Conservation (phyloP, 2,113 vertebrate genomes). For the Turdus rufiventris region DNA sequence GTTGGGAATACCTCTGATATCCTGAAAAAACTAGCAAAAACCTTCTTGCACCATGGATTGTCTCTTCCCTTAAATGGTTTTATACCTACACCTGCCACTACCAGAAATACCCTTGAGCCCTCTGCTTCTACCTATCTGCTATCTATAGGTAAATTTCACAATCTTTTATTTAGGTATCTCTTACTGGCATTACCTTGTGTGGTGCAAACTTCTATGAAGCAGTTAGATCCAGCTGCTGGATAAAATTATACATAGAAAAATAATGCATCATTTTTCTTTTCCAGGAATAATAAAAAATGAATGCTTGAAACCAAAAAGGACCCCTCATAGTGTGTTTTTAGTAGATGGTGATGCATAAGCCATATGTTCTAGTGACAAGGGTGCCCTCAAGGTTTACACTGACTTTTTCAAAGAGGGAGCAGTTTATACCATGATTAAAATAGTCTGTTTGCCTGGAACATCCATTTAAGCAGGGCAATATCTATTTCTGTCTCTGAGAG, state of each 20-base stretch:
- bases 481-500: constrained; percentile 56
- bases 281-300: not conserved
- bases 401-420: constrained; percentile 17
- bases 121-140: not conserved
- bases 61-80: not conserved
- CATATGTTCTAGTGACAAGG: constrained; percentile 27
- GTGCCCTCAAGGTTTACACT: constrained; percentile 48
- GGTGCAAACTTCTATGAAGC: not conserved
- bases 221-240: not conserved
- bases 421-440: constrained; percentile 65
- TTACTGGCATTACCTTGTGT: not conserved
- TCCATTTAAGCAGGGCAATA: constrained; percentile 48
- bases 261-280: not conserved
- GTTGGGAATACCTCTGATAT: not conserved
- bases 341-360: constrained; percentile 26
- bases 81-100: not conserved
- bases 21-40: not conserved
- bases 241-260: not conserved
- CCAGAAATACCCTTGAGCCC: not conserved
- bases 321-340: not conserved
- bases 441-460: constrained; percentile 65
- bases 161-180: not conserved
- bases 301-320: not conserved
- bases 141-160: not conserved
- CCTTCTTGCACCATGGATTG: not conserved